phyloP scores from a whole-genome alignment of 2,888 invertebrate genomes.

The Lymantria monacha region DNA sequence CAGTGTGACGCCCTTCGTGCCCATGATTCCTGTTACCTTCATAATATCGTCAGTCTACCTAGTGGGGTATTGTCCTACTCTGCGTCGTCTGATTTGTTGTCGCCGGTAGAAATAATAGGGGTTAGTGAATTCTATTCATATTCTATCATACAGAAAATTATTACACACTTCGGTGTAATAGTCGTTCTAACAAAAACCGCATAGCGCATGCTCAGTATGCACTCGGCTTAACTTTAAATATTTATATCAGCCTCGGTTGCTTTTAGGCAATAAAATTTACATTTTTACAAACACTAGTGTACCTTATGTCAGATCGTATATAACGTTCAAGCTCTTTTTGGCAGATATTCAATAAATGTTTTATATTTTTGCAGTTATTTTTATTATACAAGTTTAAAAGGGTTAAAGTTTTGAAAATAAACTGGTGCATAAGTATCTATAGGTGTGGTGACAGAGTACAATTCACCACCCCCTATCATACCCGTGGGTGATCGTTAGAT shows the following conservation, averaged over 20 bases:
- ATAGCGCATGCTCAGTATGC: slow-evolving; percentile 60
- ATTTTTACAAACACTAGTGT: slow-evolving; percentile 64
- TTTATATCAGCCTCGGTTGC: slow-evolving; percentile 59
- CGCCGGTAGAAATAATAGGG: too few relatives aligned
- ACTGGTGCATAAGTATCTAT: too few relatives aligned
- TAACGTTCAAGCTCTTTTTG: slow-evolving; percentile 19
- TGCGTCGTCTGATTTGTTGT: too few relatives aligned
- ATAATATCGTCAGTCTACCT: too few relatives aligned
- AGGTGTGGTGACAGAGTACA: too few relatives aligned
- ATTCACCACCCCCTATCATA: too few relatives aligned
- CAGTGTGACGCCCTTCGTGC: too few relatives aligned
- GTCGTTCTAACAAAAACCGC: slow-evolving; percentile 16
- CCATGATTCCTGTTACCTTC: too few relatives aligned
- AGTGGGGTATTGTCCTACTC: too few relatives aligned
- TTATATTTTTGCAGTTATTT: slow-evolving; percentile 11
- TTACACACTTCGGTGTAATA: slow-evolving; percentile 40
- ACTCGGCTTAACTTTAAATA: slow-evolving; percentile 65
- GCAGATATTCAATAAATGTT: slow-evolving; percentile 20
- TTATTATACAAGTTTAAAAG: neutral
- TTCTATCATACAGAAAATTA: neutral
- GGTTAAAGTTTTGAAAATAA: too few relatives aligned
- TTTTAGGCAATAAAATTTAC: slow-evolving; percentile 74
- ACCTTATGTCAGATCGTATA: slow-evolving; percentile 17
- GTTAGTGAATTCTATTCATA: neutral
- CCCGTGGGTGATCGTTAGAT: too few relatives aligned